Conservation (phyloP, 2,888 invertebrate species). For the Pterostichus madidus region DNA sequence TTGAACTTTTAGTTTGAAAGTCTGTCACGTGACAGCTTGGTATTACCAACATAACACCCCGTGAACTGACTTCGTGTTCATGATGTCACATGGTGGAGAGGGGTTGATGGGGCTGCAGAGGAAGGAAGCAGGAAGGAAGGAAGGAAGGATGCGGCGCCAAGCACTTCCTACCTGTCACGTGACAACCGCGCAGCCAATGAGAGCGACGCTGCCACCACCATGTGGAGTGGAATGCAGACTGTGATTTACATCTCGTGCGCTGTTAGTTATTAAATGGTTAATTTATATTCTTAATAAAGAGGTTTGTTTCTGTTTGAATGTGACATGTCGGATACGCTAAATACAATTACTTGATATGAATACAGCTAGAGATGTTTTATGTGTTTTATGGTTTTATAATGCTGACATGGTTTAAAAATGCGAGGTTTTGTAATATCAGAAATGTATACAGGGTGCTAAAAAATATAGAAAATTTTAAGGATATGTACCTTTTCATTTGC, state of each 20-base stretch:
- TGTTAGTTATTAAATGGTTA: slow-evolving; percentile 47
- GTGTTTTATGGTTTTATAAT: neutral
- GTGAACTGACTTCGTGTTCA: neutral
- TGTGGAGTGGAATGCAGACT: neutral
- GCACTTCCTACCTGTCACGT: slow-evolving; percentile 67
- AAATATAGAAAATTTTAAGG: no score
- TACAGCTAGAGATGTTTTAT: neutral
- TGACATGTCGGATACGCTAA: neutral
- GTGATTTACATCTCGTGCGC: slow-evolving; percentile 36
- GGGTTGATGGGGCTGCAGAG: neutral
- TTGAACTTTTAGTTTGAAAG: slow-evolving; percentile 16
- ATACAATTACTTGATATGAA: slow-evolving; percentile 7
- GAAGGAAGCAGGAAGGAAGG: slow-evolving; percentile 68
- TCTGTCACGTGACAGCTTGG: slow-evolving; percentile 2
- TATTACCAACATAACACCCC: slow-evolving; percentile 18
- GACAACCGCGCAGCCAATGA: slow-evolving; percentile 53
- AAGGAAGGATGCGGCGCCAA: slow-evolving; percentile 72
- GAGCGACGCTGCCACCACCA: neutral
- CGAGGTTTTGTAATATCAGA: neutral
- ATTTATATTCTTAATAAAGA: slow-evolving; percentile 51
- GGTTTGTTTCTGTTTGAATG: neutral
- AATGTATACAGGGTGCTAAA: no score
- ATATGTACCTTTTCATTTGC: no score
- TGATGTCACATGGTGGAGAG: neutral
- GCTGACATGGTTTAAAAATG: neutral